Evolutionary conservation across 1,140 invertebrate species (phyloP).

Genomic region (Globodera ellingtonae): DNA sequence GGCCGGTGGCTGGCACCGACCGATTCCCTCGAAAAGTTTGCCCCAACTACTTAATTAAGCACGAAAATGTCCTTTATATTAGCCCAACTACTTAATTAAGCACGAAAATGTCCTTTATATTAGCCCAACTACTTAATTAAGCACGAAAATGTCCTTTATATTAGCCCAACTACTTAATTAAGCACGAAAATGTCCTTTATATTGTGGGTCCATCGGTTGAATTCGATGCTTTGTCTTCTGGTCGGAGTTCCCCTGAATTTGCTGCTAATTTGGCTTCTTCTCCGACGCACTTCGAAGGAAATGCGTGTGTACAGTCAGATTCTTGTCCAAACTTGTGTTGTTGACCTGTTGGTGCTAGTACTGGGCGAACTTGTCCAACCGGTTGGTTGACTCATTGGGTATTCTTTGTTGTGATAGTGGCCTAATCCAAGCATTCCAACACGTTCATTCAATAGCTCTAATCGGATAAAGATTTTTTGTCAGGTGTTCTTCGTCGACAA

Average conservation of each 20-base stretch:
- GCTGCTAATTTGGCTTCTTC: slow-evolving; percentile 18
- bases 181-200: neutral
- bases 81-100: too few relatives aligned
- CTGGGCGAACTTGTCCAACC: slow-evolving; percentile 1
- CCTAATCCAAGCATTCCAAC: neutral
- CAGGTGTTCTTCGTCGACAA: slow-evolving; percentile 21
- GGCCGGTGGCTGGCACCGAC: too few relatives aligned
- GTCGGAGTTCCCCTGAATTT: slow-evolving; percentile 15
- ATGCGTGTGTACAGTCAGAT: slow-evolving; percentile 11
- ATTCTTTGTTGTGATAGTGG: too few relatives aligned
- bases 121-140: neutral
- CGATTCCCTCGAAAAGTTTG: too few relatives aligned
- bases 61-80: neutral
- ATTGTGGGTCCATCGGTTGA: slow-evolving; percentile 10
- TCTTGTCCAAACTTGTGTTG: slow-evolving; percentile 13
- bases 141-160: too few relatives aligned
- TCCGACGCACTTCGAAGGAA: slow-evolving; percentile 13
- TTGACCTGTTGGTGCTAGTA: slow-evolving; percentile 10
- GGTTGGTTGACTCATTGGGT: neutral
- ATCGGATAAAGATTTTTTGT: neutral
- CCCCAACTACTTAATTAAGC: too few relatives aligned
- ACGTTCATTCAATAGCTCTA: too few relatives aligned
- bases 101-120: neutral
- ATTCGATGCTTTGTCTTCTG: slow-evolving; percentile 18
- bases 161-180: too few relatives aligned